These are phyloP conservation scores for Antechinus stuartii DNA, from an alignment of 2,113 vertebrate genomes.

Conservation along the genomic window DNA sequence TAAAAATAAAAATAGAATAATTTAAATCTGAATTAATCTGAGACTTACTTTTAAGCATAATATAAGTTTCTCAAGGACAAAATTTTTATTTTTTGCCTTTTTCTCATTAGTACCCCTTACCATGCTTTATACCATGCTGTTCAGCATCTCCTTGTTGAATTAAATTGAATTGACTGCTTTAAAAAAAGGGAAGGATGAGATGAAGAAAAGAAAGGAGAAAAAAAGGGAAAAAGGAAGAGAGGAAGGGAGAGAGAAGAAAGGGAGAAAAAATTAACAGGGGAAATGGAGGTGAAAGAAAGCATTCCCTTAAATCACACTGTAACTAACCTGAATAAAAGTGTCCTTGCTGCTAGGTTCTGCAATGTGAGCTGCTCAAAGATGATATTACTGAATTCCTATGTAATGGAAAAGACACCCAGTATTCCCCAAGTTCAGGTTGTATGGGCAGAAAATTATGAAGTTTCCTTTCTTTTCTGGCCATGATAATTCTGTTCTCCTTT, in stretches of 20 bases:
- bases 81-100: neutral
- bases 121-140: neutral
- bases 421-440: neutral
- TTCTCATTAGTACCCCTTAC: neutral
- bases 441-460: neutral
- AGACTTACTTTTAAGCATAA: neutral
- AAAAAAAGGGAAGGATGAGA: too few species aligned
- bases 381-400: neutral
- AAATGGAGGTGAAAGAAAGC: neutral
- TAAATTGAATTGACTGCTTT: neutral
- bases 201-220: too few species aligned
- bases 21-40: neutral
- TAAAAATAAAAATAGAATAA: too few species aligned
- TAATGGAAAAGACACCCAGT: neutral
- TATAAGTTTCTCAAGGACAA: neutral
- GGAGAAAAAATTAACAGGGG: neutral
- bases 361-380: neutral
- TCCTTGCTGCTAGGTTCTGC: neutral
- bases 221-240: too few species aligned
- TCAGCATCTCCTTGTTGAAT: neutral
- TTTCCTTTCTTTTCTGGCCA: neutral
- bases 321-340: neutral
- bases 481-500: neutral
- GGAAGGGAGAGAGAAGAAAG: accelerated
- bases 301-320: neutral